Base-by-base conservation (phyloP, 2,113 vertebrate genomes). In the Neomonachus schauinslandi region DNA sequence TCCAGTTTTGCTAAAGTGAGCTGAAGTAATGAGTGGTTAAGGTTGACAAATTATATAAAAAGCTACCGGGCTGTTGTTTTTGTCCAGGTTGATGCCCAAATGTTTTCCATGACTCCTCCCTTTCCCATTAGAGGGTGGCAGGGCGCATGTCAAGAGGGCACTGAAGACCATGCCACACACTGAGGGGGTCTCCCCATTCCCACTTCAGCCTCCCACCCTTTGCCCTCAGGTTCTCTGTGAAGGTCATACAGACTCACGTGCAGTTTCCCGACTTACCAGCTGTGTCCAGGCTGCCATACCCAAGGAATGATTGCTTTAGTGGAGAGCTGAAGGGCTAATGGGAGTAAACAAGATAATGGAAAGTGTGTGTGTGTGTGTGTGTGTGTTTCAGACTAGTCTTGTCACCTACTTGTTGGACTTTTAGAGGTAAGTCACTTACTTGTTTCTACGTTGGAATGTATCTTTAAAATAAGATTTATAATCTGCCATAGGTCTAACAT, bases 401-500 rank as follows among this genome's bases (percentile, higher is more conserved):
- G 33, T 33, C n/a, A 79, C 49, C 12, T 95, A 9, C 42, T 84
- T 81, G 49, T 55, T 46, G 16, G n/a, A 18, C 5, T 53, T 67
- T 55, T 16, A 59, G 77, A 33, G 28, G 9, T 21, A 87, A 89
- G 77, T 80, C 69, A 79, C 16, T 63, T 42, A 61, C 71, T 76
- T 76, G 46, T 63, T 90, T 90, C 49, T 90, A 6, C 33, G 36
- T 42, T 80, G 88, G 49, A 21, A 67, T 72, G 94, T 22, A 21
- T 82, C 92, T 95, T 59, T 92, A 90, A 96, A 93, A 84, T 84
- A 72, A 9, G 19, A 82, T 61, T 85, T 39, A 39, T 55, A 82
- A 57, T 36, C 67, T 22, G 28, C 65, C 28, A 53, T 16, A 61
- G 65, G 59, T 2, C n/a, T 80, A 31, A n/a, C 7, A 36, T 11